Evolutionary conservation across 2,888 invertebrate genomes (phyloP).

Genomic region (Synergus laeviventris): DNA sequence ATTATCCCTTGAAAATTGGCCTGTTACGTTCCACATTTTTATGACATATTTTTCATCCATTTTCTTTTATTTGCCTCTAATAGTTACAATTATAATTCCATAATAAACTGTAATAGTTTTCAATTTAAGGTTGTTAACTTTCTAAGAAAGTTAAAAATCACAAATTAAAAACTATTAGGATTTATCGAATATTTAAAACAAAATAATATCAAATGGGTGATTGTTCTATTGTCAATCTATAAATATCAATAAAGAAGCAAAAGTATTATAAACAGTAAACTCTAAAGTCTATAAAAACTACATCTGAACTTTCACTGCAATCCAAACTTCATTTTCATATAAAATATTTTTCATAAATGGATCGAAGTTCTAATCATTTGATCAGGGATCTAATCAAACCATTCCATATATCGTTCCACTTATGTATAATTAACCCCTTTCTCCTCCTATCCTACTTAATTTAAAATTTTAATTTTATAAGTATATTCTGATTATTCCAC

Average conservation of each 20-base stretch:
- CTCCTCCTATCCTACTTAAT: neutral
- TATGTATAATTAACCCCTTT: neutral
- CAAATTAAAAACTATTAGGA: no score
- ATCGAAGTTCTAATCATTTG: neutral
- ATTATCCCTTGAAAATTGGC: neutral
- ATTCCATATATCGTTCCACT: neutral
- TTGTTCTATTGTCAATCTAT: neutral
- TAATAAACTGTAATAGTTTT: neutral
- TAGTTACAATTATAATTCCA: neutral
- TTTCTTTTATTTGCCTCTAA: neutral
- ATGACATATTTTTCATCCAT: neutral
- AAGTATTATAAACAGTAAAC: no score
- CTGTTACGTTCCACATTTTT: neutral
- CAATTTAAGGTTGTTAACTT: neutral
- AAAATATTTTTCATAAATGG: neutral
- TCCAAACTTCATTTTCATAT: neutral
- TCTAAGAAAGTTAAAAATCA: neutral
- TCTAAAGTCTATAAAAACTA: no score
- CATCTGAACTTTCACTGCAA: neutral
- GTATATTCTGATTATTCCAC: neutral
- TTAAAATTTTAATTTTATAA: neutral
- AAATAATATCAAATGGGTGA: neutral
- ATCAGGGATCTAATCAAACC: neutral
- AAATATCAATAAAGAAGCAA: no score
- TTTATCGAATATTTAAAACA: neutral